These are phyloP conservation scores for Melanerpes formicivorus DNA, from an alignment of 2,113 vertebrate genomes.

Conservation along the genomic window DNA sequence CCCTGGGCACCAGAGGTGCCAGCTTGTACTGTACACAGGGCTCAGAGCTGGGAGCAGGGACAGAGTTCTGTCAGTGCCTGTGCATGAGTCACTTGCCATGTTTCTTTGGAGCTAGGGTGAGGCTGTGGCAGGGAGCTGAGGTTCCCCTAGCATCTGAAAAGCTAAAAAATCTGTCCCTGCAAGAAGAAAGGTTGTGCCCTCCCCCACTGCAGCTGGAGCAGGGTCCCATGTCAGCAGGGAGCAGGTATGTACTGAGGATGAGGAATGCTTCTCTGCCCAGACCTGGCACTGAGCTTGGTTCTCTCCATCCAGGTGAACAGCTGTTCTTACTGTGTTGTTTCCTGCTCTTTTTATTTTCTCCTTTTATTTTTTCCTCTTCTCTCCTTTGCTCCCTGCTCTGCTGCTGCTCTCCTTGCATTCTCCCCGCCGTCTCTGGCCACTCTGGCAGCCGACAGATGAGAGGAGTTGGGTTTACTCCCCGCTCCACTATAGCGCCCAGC, in stretches of 20 bases:
- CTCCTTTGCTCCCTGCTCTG: constrained; percentile 69
- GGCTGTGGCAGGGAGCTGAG: background rate
- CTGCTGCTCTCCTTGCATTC: constrained; percentile 82
- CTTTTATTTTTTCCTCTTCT: constrained; percentile 79
- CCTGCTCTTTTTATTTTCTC: constrained; percentile 75
- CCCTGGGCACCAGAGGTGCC: background rate
- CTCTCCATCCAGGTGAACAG: constrained; percentile 19
- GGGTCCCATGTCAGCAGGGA: background rate
- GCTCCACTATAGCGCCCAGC: constrained; percentile 94
- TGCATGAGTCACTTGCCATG: background rate
- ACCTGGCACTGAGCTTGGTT: background rate
- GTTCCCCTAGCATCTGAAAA: background rate
- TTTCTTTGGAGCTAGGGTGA: background rate
- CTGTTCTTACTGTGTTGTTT: constrained; percentile 41
- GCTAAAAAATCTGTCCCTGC: background rate
- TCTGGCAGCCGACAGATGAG: constrained; percentile 93
- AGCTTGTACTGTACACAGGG: background rate
- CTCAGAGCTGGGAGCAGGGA: background rate
- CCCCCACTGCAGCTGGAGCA: background rate
- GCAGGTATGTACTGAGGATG: background rate
- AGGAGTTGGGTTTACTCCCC: constrained; percentile 99
- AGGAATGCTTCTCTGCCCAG: background rate
- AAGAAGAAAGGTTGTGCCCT: background rate
- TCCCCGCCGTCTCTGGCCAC: constrained; percentile 82
- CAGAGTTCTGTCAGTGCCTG: background rate